phyloP scores from a whole-genome alignment of 2,113 vertebrate species.

The Muscicapa adusta region DNA sequence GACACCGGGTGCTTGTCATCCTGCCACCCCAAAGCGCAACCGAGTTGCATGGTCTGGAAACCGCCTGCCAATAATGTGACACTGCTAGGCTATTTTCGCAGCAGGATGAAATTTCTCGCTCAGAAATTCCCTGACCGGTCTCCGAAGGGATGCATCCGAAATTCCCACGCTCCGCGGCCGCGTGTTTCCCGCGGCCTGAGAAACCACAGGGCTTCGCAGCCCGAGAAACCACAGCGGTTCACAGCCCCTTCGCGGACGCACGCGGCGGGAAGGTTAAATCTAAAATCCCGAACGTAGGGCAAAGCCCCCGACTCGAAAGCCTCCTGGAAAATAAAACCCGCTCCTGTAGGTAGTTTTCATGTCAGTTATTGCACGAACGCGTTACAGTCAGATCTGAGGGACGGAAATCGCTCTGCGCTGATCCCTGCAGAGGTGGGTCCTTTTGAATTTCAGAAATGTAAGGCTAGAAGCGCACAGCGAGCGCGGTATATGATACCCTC shows the following conservation, averaged over 20 bases:
- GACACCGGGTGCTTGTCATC: background rate
- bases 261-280: background rate
- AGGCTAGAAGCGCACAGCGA: constrained; percentile 59
- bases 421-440: constrained; percentile 45
- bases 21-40: background rate
- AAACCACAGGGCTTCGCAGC: background rate
- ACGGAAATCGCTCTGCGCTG: constrained; percentile 20
- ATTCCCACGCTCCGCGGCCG: background rate
- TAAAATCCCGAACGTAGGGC: background rate
- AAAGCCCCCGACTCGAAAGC: background rate
- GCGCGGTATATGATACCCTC: constrained; percentile 19
- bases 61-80: background rate
- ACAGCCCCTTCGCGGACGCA: background rate
- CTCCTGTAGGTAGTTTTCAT: constrained; percentile 16
- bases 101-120: background rate
- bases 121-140: background rate
- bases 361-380: background rate
- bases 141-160: background rate
- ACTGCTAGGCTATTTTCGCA: background rate
- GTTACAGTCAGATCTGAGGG: constrained; percentile 31
- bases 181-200: background rate
- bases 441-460: constrained; percentile 67
- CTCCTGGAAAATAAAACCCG: background rate
- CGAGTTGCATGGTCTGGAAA: background rate
- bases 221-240: background rate